A percentile compares a stretch with the other conserved stretches of the same genome.
phyloP scores from a whole-genome alignment of 2,888 invertebrate species.

The Achlya flavicornis region DNA sequence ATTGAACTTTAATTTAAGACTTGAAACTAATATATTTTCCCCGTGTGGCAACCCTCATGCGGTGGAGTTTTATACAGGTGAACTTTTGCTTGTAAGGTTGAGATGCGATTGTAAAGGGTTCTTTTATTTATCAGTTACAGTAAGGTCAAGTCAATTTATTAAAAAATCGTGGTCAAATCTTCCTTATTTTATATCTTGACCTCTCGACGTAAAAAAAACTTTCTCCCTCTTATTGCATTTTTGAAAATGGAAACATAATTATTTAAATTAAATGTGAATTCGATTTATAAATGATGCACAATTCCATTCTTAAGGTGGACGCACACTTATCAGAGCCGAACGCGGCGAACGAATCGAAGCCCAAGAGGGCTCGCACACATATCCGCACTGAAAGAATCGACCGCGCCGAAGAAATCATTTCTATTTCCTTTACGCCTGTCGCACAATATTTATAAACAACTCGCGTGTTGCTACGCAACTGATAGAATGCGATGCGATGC shows the following conservation, averaged over 20 bases:
- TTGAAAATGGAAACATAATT: neutral
- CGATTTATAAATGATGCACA: neutral
- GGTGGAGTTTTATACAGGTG: neutral
- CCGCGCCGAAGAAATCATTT: too few relatives aligned
- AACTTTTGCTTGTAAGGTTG: neutral
- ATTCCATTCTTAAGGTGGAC: neutral
- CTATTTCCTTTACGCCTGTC: too few relatives aligned
- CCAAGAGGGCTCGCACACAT: too few relatives aligned
- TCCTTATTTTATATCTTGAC: neutral
- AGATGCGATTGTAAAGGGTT: neutral
- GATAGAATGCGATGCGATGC: too few relatives aligned
- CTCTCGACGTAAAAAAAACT: neutral
- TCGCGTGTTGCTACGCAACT: too few relatives aligned
- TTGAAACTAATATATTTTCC: neutral
- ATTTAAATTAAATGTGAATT: neutral
- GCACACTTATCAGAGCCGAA: too few relatives aligned
- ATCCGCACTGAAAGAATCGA: too few relatives aligned
- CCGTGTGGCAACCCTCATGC: neutral
- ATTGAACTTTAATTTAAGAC: neutral
- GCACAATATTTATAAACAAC: too few relatives aligned
- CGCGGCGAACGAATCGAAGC: too few relatives aligned
- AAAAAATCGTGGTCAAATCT: neutral
- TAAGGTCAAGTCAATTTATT: slow-evolving; percentile 2
- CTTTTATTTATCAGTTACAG: neutral
- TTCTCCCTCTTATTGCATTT: neutral